phyloP scores from a whole-genome alignment of 2,797 vertebrate species.

The Pagetopsis macropterus region DNA sequence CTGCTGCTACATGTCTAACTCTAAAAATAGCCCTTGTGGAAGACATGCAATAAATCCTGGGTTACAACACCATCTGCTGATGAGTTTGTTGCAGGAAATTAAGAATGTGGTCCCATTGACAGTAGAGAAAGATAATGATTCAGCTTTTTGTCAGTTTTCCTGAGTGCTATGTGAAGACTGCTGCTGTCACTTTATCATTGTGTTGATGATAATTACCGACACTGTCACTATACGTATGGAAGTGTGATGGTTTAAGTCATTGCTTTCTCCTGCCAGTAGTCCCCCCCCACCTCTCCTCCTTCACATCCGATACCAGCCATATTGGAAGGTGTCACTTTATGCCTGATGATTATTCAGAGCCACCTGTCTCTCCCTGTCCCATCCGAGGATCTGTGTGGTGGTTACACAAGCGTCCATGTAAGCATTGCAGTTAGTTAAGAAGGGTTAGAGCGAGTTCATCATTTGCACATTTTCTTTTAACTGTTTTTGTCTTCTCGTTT shows the following conservation, averaged over 20 bases:
- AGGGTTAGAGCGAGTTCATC: constrained; percentile 61
- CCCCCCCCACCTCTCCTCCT: constrained; percentile 11
- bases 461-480: constrained; percentile 22
- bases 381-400: constrained; percentile 34
- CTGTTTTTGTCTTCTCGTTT: constrained; percentile 2
- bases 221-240: constrained; percentile 37
- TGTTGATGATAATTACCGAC: constrained; percentile 52
- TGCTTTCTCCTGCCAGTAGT: constrained; percentile 20
- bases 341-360: constrained; percentile 80
- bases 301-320: constrained; percentile 59
- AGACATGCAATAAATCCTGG: not conserved
- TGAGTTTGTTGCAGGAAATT: constrained; percentile 4
- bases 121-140: constrained; percentile 25
- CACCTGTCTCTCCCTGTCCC: constrained; percentile 74
- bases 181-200: constrained; percentile 19
- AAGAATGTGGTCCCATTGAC: not conserved
- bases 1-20: not conserved
- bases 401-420: constrained; percentile 1
- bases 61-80: constrained; percentile 45
- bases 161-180: not conserved
- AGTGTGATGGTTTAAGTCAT: constrained; percentile 42
- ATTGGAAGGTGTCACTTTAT: constrained; percentile 77
- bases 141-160: constrained; percentile 41
- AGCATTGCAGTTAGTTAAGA: constrained; percentile 11
- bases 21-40: not conserved